These are phyloP conservation scores for Drosophila truncata DNA, from an alignment of 1,140 invertebrate genomes.

Conservation along the genomic window DNA sequence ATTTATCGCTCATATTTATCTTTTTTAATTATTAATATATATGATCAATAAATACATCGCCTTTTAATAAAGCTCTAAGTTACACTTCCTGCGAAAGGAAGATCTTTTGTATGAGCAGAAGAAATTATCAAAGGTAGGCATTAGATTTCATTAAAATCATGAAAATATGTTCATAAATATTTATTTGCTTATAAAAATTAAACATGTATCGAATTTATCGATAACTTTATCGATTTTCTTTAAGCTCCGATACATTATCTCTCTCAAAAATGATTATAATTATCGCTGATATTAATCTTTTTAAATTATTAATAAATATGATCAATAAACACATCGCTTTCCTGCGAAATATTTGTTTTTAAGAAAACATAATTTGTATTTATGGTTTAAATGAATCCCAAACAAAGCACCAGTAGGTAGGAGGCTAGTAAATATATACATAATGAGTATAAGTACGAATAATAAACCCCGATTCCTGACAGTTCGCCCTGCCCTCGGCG, in stretches of 20 bases:
- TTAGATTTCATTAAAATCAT: too few species aligned
- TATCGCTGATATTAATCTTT: too few species aligned
- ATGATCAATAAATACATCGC: too few species aligned
- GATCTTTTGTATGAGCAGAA: background rate
- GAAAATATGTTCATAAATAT: background rate
- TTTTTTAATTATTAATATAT: too few species aligned
- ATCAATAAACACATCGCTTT: too few species aligned
- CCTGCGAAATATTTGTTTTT: background rate
- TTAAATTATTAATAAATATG: too few species aligned
- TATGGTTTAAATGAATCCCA: background rate
- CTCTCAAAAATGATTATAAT: too few species aligned
- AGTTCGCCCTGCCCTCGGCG: background rate
- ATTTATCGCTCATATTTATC: too few species aligned
- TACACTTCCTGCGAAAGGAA: background rate
- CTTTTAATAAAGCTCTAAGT: too few species aligned
- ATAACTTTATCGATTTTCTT: too few species aligned
- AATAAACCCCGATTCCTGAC: slow-evolving; percentile 26
- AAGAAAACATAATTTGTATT: background rate
- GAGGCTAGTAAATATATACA: background rate
- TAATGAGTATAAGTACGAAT: background rate
- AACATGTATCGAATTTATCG: too few species aligned
- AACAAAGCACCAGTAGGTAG: background rate
- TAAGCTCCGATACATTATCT: too few species aligned
- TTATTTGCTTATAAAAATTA: background rate
- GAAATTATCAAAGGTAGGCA: background rate